Evolutionary conservation across 2,113 vertebrate species (phyloP).

Genomic region (Muntiacus reevesi): DNA sequence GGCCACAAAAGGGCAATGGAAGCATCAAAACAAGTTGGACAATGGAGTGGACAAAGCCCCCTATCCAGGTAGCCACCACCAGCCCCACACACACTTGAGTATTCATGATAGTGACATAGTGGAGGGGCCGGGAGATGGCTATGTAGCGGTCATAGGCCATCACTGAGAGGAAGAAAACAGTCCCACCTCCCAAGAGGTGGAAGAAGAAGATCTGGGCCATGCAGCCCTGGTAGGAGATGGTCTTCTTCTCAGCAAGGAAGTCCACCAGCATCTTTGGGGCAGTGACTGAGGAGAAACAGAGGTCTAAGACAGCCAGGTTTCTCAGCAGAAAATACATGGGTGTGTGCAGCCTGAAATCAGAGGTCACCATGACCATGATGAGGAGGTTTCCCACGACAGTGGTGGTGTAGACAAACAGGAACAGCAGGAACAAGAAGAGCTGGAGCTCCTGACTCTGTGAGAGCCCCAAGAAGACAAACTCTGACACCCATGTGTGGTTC

Average conservation of each 20-base stretch:
- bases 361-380: conserved; percentile 36
- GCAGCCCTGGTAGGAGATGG: conserved; percentile 60
- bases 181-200: conserved; percentile 54
- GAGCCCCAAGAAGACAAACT: conserved; percentile 63
- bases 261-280: conserved; percentile 67
- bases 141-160: conserved; percentile 65
- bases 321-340: conserved; percentile 69
- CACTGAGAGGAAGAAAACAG: conserved; percentile 57
- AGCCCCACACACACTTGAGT: background rate
- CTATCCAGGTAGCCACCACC: conserved; percentile 14
- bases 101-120: conserved; percentile 53
- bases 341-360: conserved; percentile 27
- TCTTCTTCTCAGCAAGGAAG: conserved; percentile 42
- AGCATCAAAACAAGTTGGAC: conserved; percentile 43
- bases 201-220: conserved; percentile 70
- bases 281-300: conserved; percentile 66
- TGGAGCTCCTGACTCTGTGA: conserved; percentile 45
- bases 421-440: conserved; percentile 41
- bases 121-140: conserved; percentile 64
- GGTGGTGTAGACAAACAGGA: conserved; percentile 56
- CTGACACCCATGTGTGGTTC: conserved; percentile 35
- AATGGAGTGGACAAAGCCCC: conserved; percentile 39
- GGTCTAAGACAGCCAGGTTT: conserved; percentile 65
- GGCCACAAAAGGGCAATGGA: conserved; percentile 62
- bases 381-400: conserved; percentile 55